Percentiles rank a stretch among this genome's conserved stretches.
phyloP scores from a whole-genome alignment of 2,888 invertebrate genomes.

The Dexiosoma caninum region DNA sequence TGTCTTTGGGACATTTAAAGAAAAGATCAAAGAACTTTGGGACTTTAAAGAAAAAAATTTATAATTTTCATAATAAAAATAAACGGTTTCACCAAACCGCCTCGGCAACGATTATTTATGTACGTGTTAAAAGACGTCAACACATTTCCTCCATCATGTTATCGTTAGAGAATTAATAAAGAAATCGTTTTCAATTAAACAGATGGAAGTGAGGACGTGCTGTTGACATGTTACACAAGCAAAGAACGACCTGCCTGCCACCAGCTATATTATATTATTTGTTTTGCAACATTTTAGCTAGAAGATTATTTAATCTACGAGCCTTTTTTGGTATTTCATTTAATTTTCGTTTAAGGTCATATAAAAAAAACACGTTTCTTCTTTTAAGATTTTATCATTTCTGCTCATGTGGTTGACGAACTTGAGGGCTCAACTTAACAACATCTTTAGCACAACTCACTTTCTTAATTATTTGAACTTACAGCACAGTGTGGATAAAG shows the following conservation, averaged over 20 bases:
- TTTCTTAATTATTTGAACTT: neutral
- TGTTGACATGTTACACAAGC: neutral
- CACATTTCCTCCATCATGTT: neutral
- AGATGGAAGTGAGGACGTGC: neutral
- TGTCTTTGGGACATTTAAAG: conserved; percentile 17
- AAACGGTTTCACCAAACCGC: conserved; percentile 14
- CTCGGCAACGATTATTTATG: neutral
- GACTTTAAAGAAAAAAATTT: conserved; percentile 3
- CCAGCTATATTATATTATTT: neutral
- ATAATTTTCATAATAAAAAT: neutral
- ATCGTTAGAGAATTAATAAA: neutral
- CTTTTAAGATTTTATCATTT: neutral
- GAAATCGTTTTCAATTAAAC: conserved; percentile 17
- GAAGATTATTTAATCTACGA: conserved; percentile 3
- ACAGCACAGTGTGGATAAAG: neutral
- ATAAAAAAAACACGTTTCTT: neutral
- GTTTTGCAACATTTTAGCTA: conserved; percentile 9
- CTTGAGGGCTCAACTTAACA: neutral
- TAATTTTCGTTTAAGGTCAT: conserved; percentile 9
- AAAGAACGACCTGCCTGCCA: conserved; percentile 68
- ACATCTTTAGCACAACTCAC: neutral
- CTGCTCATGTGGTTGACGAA: neutral
- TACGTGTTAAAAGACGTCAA: neutral
- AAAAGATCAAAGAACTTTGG: conserved; percentile 41
- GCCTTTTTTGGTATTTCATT: neutral